phyloP scores from a whole-genome alignment of 2,888 invertebrate species.

The Iselma pallidipennis region DNA sequence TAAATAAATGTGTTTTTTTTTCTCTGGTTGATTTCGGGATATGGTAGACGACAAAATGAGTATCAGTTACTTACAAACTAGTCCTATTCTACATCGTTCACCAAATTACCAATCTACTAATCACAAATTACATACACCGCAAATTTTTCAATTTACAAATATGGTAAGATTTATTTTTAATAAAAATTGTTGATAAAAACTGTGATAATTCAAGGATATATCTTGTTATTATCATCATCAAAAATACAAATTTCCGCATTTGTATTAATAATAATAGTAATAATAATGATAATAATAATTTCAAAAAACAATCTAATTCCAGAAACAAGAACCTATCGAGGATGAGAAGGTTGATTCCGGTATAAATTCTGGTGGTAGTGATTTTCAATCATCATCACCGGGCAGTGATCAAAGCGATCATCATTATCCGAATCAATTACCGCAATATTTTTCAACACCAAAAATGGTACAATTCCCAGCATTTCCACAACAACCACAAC shows the following conservation, averaged over 20 bases:
- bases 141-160: neutral
- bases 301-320: constrained; percentile 39
- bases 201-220: neutral
- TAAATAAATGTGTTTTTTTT: too few species aligned
- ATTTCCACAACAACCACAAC: constrained; percentile 41
- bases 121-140: neutral
- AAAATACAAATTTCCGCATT: neutral
- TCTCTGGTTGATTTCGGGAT: too few species aligned
- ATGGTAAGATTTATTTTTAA: neutral
- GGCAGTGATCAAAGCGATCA: constrained; percentile 56
- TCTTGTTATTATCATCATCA: too few species aligned
- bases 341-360: constrained; percentile 62
- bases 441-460: constrained; percentile 7
- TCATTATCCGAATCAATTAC: constrained; percentile 15
- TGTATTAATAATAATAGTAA: too few species aligned
- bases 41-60: neutral
- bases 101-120: neutral
- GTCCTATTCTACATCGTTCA: neutral
- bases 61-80: neutral
- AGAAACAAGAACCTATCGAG: constrained; percentile 63
- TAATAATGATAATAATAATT: too few species aligned
- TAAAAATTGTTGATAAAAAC: neutral
- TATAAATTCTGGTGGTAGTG: constrained; percentile 63
- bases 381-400: constrained; percentile 65
- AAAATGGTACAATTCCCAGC: constrained; percentile 28